These are phyloP conservation scores for Knipowitschia caucasica DNA, from an alignment of 2,797 vertebrate species.

Conservation along the genomic window DNA sequence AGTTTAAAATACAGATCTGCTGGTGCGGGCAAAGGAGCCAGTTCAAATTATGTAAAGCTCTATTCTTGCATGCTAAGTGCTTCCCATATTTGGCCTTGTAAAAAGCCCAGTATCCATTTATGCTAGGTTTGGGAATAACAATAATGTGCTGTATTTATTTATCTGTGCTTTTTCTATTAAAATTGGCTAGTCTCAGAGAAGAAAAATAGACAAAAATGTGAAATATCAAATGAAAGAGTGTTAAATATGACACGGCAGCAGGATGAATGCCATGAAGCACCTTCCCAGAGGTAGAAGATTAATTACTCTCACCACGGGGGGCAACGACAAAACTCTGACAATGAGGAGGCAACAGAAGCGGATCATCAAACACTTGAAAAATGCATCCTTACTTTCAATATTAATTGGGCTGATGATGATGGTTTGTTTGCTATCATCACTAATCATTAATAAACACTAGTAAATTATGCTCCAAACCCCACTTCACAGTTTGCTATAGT, in stretches of 20 bases:
- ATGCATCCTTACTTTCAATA: background rate
- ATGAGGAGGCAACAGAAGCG: conserved; percentile 10
- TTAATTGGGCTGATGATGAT: background rate
- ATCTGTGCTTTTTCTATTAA: no score
- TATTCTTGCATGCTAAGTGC: conserved; percentile 51
- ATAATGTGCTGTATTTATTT: no score
- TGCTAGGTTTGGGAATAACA: background rate
- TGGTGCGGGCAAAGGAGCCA: conserved; percentile 34
- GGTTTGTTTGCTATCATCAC: no score
- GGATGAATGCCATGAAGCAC: conserved; percentile 45
- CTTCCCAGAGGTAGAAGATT: conserved; percentile 49
- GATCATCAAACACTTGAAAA: background rate
- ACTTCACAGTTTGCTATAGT: no score
- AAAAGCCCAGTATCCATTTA: background rate
- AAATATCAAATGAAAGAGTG: background rate
- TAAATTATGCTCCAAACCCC: no score
- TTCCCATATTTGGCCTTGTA: conserved; percentile 32
- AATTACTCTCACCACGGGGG: conserved; percentile 62
- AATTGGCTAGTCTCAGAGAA: no score
- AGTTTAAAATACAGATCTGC: conserved; percentile 55
- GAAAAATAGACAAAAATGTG: background rate
- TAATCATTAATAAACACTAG: no score
- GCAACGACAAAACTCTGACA: conserved; percentile 43
- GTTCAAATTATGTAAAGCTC: conserved; percentile 54
- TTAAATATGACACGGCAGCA: conserved; percentile 30